Conservation (phyloP, 2,797 vertebrate genomes). For the Microctenopoma steveboyesi region DNA sequence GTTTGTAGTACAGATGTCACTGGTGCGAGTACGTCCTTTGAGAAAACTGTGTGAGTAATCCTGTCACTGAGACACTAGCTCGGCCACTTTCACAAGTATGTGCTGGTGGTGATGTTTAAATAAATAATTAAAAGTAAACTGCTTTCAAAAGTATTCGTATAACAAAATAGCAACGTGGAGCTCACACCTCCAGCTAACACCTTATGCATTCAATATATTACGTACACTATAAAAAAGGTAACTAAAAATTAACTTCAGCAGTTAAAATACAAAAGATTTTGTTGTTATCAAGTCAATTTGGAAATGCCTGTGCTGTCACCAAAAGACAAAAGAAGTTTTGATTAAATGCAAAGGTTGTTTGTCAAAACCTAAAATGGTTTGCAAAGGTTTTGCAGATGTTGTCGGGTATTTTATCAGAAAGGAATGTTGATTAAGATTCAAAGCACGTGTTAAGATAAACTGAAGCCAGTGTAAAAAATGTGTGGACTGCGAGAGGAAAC, state of each 20-base stretch:
- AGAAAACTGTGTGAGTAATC: too few species aligned
- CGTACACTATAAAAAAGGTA: not conserved
- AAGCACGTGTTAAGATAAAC: slow-evolving; percentile 27
- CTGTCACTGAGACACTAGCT: too few species aligned
- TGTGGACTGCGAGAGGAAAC: not conserved
- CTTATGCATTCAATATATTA: not conserved
- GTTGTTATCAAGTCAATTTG: slow-evolving; percentile 30
- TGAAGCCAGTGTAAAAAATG: slow-evolving; percentile 23
- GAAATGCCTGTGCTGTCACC: too few species aligned
- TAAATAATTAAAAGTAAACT: too few species aligned
- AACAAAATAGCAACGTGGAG: not conserved
- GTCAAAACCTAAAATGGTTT: too few species aligned
- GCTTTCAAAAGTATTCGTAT: not conserved
- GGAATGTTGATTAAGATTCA: slow-evolving; percentile 46
- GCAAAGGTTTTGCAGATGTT: too few species aligned
- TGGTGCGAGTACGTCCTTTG: too few species aligned
- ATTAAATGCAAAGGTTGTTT: too few species aligned
- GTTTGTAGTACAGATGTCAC: too few species aligned
- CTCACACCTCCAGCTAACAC: not conserved
- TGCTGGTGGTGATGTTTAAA: too few species aligned
- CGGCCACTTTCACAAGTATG: too few species aligned
- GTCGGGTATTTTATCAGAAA: slow-evolving; percentile 15
- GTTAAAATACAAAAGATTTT: slow-evolving; percentile 28
- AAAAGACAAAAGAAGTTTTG: too few species aligned
- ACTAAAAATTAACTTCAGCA: slow-evolving; percentile 1